phyloP scores from a whole-genome alignment of 2,113 vertebrate species.

The sheep (Ovis aries) region ARS-UI_Ramb_v3.0 NC_056080.1:109331501-109332000 shows the following conservation, averaged over 20 bases:
- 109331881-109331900: slow-evolving; percentile 29
- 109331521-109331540: too few species aligned
- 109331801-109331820: not conserved
- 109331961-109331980: not conserved
- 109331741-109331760: slow-evolving; percentile 41
- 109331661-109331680: not conserved
- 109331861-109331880: not conserved
- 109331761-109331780: slow-evolving; percentile 5
- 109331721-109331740: not conserved
- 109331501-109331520: too few species aligned
- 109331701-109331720: slow-evolving; percentile 29
- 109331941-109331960: slow-evolving; percentile 17
- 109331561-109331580: not conserved
- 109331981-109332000: slow-evolving; percentile 7
- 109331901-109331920: slow-evolving; percentile 33
- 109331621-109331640: not conserved
- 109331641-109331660: not conserved
- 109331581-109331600: not conserved
- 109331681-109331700: not conserved
- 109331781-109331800: not conserved
- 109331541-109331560: too few species aligned
- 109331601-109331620: not conserved
- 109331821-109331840: not conserved
- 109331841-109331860: slow-evolving; percentile 8
- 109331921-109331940: slow-evolving; percentile 5